Evolutionary conservation across 2,888 invertebrate genomes (phyloP), one percentile per base, ranked within the genome.

Genomic region (Blastobasis adustella): DNA sequence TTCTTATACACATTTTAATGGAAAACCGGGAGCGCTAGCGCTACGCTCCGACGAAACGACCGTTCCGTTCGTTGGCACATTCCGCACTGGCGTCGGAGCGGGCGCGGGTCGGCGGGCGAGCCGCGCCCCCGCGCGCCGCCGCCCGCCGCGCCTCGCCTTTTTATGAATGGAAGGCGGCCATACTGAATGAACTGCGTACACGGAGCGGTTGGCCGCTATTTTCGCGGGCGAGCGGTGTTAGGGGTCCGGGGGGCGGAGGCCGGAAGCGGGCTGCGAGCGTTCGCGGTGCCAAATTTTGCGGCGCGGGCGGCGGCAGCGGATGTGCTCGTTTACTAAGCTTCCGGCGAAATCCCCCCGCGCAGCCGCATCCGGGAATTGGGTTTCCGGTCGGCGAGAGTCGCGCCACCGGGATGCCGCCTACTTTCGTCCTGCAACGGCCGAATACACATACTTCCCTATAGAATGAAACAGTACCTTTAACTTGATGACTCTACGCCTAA

Each of bases 121-220:
- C 78, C 75, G 78, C 74, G 71, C 82, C 75, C 81, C 84, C 89
- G 84, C 86, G 83, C 87, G 71, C 82, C 72, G 75, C 82, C 73
- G 65, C 81, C 78, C 71, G 78, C 83, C 76, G 77, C 81, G 77
- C 86, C 81, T 81, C 84, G 89, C 90, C 90, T 91, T 91, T 91
- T 91, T 91, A 91, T 92, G 91, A 92, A 92, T 92, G 91, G 90
- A 90, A 90, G 90, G 90, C 91, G 90, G 91, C 91, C 91, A 91
- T 91, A 87, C 91, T 91, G 91, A 91, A 91, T 91, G 91, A 91
- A 91, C 89, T 90, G 90, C 89, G 89, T 89, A 89, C 89, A 89
- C 88, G 75, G 86, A 86, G 87, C 87, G 83, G 86, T 85, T 84
- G 84, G 87, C 82, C 85, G 86, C 87, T 87, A 87, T 86, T 86